Evolutionary conservation across 2,797 vertebrate species (phyloP).

Genomic region (Allobates femoralis): DNA sequence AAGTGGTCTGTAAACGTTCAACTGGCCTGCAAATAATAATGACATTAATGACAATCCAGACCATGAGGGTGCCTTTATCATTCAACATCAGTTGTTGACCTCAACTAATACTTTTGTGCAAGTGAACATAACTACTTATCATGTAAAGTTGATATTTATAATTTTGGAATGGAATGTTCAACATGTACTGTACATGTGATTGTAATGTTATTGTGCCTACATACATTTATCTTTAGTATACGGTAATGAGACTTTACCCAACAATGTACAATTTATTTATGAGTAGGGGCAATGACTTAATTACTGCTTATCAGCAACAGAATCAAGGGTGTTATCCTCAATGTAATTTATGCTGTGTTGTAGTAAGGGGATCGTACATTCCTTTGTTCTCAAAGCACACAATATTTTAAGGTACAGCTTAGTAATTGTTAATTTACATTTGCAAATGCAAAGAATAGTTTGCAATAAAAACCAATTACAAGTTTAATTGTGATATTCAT

Average conservation of each 20-base stretch:
- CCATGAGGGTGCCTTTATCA: no score
- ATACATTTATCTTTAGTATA: not conserved
- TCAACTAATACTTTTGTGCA: no score
- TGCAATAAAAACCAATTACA: conserved; percentile 26
- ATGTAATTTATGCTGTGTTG: conserved; percentile 15
- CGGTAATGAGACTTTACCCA: not conserved
- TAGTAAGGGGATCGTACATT: not conserved
- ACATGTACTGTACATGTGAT: not conserved
- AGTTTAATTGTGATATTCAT: conserved; percentile 15
- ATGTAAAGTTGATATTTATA: not conserved
- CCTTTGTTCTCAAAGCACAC: conserved; percentile 21
- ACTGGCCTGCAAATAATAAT: no score
- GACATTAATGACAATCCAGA: no score
- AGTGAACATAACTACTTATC: not conserved
- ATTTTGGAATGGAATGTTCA: not conserved
- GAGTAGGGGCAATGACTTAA: not conserved
- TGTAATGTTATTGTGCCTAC: not conserved
- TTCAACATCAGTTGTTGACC: no score
- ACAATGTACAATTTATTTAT: not conserved
- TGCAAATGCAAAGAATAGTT: conserved; percentile 19
- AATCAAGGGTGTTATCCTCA: not conserved
- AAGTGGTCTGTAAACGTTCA: no score
- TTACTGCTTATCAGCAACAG: not conserved
- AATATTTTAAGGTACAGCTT: conserved; percentile 22
- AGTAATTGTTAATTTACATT: conserved; percentile 32